Evolutionary conservation across 2,888 invertebrate genomes (phyloP), one percentile per base, ranked within the genome.

Genomic region (Willowsia nigromaculata): DNA sequence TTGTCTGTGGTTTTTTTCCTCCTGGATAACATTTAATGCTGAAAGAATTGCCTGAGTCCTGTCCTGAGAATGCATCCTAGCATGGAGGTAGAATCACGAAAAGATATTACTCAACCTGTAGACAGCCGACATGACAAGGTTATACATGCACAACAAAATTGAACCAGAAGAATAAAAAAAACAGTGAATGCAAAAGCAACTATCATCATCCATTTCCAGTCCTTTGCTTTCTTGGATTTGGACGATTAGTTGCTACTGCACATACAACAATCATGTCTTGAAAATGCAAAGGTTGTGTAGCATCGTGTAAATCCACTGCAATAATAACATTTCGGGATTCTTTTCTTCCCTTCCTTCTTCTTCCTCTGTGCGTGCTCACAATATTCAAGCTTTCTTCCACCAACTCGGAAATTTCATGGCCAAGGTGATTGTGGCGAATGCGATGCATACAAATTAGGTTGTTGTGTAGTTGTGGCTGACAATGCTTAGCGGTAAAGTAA

Each of bases 371-470:
- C 25, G 43, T 30, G 18, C 1, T 13, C 40, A 40, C 18, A 33
- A 33, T 56, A 30, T 56, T 33, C 25, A 53, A 25, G 18, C 18
- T 56, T 33, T 18, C 22, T 76, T 76, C 62, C 62, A 85, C 47
- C 53, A 83, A 53, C 71, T 33, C 27, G 30, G 56, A 87, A 84
- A 62, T 88, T 85, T 81, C 89, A 85, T 89, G 89, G 87, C 86
- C 90, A 90, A 90, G 90, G 87, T 87, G 87, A 86, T 84, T 86
- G 90, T 37, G 84, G 78, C 22, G 71, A 71, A 65, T 68, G 83
- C 80, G 80, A 59, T 90, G 90, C 86, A 90, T 90, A 90, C 90
- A 90, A 90, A 90, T 90, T 80, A 87, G 83, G 22, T 71, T 68
- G 78, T 74, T 85, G 56, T 80, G 53, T 80, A 53, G 25, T 27